Conservation (phyloP, 2,797 vertebrate species). For the Enteromius thamalakanensis region DNA sequence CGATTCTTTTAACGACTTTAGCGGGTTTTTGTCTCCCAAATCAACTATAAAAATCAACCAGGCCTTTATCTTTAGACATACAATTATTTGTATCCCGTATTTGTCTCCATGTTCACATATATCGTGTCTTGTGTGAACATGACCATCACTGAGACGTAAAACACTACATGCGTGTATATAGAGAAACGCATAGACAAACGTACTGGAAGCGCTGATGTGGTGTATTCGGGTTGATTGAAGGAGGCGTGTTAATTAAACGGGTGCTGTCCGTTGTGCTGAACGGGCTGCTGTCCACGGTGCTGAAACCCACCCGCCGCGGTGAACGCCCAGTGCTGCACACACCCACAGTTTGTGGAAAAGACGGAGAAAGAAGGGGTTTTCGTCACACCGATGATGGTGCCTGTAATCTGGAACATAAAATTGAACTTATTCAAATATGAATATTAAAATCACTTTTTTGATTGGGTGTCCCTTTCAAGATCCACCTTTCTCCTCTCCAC, state of each 20-base stretch:
- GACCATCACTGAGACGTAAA: neutral
- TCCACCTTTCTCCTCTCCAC: neutral
- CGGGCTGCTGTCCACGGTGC: conserved; percentile 58
- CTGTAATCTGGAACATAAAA: conserved; percentile 19
- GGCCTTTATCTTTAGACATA: neutral
- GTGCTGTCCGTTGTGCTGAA: conserved; percentile 72
- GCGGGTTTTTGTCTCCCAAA: neutral
- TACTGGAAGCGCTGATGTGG: neutral
- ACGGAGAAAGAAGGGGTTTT: conserved; percentile 36
- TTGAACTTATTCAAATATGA: neutral
- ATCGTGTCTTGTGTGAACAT: neutral
- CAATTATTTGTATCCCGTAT: neutral
- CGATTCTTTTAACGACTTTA: conserved; percentile 48
- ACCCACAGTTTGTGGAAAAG: conserved; percentile 60
- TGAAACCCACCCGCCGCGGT: conserved; percentile 67
- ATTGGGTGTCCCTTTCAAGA: neutral
- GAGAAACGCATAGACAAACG: neutral
- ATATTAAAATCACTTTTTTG: conserved; percentile 3
- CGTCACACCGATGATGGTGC: neutral
- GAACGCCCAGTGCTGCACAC: conserved; percentile 70
- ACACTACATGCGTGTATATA: neutral
- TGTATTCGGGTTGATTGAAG: conserved; percentile 16
- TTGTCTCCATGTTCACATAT: neutral
- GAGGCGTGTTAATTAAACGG: conserved; percentile 21
- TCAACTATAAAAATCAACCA: neutral